Evolutionary conservation across 2,113 vertebrate genomes (phyloP).

Genomic region (Myotis yumanensis): DNA sequence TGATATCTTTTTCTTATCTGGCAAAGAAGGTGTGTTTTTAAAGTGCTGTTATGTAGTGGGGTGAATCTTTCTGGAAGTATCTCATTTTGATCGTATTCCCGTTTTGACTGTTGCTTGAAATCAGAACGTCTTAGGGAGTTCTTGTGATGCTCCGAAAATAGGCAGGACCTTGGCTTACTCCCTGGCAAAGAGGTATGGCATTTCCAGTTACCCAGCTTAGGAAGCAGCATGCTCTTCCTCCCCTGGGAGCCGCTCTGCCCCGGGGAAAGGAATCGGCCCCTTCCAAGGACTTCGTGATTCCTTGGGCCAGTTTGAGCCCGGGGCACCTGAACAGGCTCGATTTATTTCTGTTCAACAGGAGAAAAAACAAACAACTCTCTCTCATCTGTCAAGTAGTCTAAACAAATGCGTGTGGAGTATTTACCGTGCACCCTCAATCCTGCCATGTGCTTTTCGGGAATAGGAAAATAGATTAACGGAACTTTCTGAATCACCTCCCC

Average conservation of each 20-base stretch:
- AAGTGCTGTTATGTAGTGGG: not conserved
- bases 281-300: not conserved
- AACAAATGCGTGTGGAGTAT: not conserved
- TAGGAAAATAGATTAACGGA: not conserved
- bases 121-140: not conserved
- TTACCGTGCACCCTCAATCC: not conserved
- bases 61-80: not conserved
- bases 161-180: not conserved
- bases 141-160: not conserved
- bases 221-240: not conserved
- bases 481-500: not conserved
- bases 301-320: not conserved
- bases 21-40: not conserved
- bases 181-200: not conserved
- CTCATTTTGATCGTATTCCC: not conserved
- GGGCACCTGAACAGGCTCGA: not conserved
- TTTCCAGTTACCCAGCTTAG: constrained; percentile 29
- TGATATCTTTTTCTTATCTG: constrained; percentile 34
- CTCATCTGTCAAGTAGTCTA: too few species aligned
- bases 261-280: not conserved
- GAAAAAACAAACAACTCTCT: not conserved
- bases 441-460: not conserved
- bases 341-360: not conserved
- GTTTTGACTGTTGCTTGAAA: not conserved
- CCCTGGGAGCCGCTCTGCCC: not conserved